Evolutionary conservation across 30 jellyfish, hydroid and myxozoan genomes (phyloP).

Genomic region (Hydra vulgaris): DNA sequence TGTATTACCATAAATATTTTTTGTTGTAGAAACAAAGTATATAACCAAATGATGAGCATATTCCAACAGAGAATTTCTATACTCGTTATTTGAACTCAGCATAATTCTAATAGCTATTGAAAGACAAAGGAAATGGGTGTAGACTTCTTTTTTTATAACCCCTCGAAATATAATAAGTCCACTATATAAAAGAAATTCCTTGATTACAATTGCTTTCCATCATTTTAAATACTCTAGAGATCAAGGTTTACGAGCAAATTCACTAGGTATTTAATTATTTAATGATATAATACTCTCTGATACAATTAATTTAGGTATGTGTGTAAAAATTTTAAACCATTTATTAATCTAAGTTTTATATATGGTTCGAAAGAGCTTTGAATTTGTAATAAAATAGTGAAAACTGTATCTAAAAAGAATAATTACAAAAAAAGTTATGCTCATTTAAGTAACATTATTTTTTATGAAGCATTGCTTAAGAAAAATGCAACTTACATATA

Average conservation of each 20-base stretch:
- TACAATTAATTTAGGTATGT: conserved; percentile 12
- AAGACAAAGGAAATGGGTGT: conserved; percentile 25
- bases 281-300: conserved; percentile 9
- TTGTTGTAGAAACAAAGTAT: conserved; percentile 27
- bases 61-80: conserved; percentile 13
- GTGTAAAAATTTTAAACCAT: conserved; percentile 12
- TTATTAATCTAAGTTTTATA: conserved; percentile 7
- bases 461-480: no score
- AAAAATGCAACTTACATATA: no score
- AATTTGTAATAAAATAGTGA: no score
- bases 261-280: conserved; percentile 26
- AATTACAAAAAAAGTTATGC: no score
- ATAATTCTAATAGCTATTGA: conserved; percentile 33
- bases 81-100: conserved; percentile 25
- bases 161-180: conserved; percentile 30
- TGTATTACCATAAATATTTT: conserved; percentile 22
- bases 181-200: conserved; percentile 28
- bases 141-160: conserved; percentile 5
- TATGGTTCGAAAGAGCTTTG: no score
- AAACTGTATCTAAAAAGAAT: no score
- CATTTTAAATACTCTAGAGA: conserved; percentile 12
- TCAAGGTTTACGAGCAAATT: conserved; percentile 40
- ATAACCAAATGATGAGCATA: conserved; percentile 26
- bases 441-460: no score
- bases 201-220: conserved; percentile 38